Base-by-base conservation (phyloP, 2,888 invertebrate species). In the Apamea monoglypha region DNA sequence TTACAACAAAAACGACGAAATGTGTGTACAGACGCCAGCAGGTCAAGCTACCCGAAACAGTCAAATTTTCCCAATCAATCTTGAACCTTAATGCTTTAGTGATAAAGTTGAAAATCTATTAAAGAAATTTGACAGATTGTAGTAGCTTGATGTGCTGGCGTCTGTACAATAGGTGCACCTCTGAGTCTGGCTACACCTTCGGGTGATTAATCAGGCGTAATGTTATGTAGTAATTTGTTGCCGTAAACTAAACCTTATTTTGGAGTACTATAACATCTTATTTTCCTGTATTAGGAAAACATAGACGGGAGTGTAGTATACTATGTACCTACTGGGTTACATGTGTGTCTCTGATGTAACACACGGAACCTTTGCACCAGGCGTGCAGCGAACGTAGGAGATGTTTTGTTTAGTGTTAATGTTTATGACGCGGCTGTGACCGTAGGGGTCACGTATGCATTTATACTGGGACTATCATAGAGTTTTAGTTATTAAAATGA, bases 301-400 rank as follows among this genome's bases (percentile, higher is more conserved):
- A 74, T 40, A 69, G 3, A 61, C 25, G 1, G 47, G 36, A 53
- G 32, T 40, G 7, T 40, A 25, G 16, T 21, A 12, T 25, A n/a
- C 25, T 56, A n/a, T 53, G 56, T 59, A n/a, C 16, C 16, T 21
- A 50, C n/a, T 59, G 70, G 32, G 53, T 36, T 71, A 70, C 56
- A n/a, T 70, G 12, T 70, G 69, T 70, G 18, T 59, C n/a, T 71
- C 18, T 61, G 84, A 81, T 74, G 73, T 76, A 87, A 84, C 40
- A 83, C 71, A n/a, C 76, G 72, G 66, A 83, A 74, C 73, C 63
- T 77, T 88, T 82, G 75, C 78, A 88, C 89, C 81, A 88, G 89
- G 87, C 89, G 83, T 53, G 14, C 83, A 85, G 83, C 25, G 25
- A 71, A 25, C 21, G 47, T 10, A 47, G 61, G 78, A 72, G 80